These are phyloP conservation scores for Stratiolaelaps scimitus DNA, from an alignment of 1,140 invertebrate species.

Conservation along the genomic window DNA sequence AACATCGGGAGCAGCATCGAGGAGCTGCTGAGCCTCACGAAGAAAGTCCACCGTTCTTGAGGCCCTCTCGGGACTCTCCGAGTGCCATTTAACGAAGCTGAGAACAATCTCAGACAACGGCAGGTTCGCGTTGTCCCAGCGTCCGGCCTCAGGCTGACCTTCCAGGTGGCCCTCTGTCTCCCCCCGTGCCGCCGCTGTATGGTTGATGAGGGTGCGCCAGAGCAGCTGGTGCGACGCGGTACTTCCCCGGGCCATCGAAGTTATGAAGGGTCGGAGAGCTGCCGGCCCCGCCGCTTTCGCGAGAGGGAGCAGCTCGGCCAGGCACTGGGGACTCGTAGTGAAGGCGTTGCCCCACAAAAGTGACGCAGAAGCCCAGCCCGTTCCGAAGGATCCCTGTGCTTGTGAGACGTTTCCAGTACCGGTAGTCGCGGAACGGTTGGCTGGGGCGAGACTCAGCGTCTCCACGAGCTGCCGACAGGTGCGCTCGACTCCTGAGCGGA, in stretches of 20 bases:
- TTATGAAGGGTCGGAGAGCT: slow-evolving; percentile 14
- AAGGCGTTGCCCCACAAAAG: slow-evolving; percentile 7
- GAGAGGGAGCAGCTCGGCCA: not conserved
- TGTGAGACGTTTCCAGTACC: no score
- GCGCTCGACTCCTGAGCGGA: slow-evolving; percentile 3
- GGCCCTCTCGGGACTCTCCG: slow-evolving; percentile 1
- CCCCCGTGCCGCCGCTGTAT: not conserved
- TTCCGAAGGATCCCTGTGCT: no score
- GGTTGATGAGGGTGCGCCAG: slow-evolving; percentile 21
- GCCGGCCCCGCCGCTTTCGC: not conserved
- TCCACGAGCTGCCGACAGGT: slow-evolving; percentile 12
- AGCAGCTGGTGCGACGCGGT: slow-evolving; percentile 17
- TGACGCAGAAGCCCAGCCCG: not conserved
- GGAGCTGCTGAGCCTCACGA: slow-evolving; percentile 18
- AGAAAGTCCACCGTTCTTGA: slow-evolving; percentile 26
- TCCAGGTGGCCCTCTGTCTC: not conserved
- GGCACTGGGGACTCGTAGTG: slow-evolving; percentile 17
- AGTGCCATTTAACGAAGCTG: slow-evolving; percentile 29
- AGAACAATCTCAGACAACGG: slow-evolving; percentile 28
- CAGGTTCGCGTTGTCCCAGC: not conserved
- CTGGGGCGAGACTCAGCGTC: not conserved
- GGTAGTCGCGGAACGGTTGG: not conserved
- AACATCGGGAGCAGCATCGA: not conserved
- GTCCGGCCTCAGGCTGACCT: not conserved
- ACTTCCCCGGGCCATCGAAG: slow-evolving; percentile 25